phyloP scores from a whole-genome alignment of 2,113 vertebrate genomes.

The Chloroceryle aenea region DNA sequence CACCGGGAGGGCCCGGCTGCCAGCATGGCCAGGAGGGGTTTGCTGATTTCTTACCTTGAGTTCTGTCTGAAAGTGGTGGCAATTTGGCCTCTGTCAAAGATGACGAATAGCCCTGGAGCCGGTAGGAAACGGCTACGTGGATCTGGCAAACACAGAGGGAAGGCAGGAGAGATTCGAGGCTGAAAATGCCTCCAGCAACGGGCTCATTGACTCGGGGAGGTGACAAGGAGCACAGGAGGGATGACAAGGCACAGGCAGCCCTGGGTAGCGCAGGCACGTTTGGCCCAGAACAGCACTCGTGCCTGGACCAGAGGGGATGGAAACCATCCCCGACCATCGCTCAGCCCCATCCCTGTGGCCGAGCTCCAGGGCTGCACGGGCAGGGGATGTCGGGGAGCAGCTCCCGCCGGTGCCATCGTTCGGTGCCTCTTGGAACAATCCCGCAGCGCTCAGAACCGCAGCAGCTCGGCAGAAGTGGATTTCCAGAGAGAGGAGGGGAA shows the following conservation, averaged over 20 bases:
- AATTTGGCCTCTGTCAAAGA: conserved; percentile 6
- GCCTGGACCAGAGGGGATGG: neutral
- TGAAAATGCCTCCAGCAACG: neutral
- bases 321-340: rapidly evolving
- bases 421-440: neutral
- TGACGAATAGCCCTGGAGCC: neutral
- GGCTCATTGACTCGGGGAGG: neutral
- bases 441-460: rapidly evolving
- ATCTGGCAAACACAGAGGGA: neutral
- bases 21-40: rapidly evolving
- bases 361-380: neutral
- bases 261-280: rapidly evolving
- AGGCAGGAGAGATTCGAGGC: neutral
- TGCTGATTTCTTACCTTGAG: conserved; percentile 13
- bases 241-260: rapidly evolving
- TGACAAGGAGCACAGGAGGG: neutral
- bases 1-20: neutral
- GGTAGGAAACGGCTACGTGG: neutral
- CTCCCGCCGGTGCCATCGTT: rapidly evolving
- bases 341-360: rapidly evolving
- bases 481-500: neutral
- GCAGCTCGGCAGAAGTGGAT: rapidly evolving
- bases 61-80: neutral
- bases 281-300: neutral
- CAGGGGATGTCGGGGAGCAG: rapidly evolving